Evolutionary conservation across 2,888 invertebrate species (phyloP), one percentile per base, ranked within the genome.

Genomic region (Lottia scabra): DNA sequence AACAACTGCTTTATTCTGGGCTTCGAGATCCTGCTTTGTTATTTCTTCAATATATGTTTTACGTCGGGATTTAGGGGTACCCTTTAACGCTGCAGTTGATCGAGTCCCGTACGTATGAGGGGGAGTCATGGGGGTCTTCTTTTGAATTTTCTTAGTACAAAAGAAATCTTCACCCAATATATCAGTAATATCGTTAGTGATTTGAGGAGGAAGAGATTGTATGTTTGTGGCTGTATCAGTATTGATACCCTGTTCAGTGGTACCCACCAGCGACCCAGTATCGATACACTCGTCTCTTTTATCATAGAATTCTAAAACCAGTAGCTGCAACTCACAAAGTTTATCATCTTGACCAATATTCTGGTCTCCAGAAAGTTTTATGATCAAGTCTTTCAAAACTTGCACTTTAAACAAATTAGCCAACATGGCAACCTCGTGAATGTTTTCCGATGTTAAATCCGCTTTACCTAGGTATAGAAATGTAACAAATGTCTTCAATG

Each of bases 391-490:
- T 38, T 74, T 44, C 26, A 78, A 67, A 27, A 74, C 73, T 19
- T 74, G 72, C 15, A 78, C 65, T 38, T 78, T 72, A 43, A 78
- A 78, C 30, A 77, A 62, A 23, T 73, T 78, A 15, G 77, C 75
- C 23, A 78, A 68, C 46, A 78, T 73, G 45, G 81, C 80, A 65
- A 83, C 73, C 27, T 82, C 77, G n/a, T 76, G 75, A 0, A 83
- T 79, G 75, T 82, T 80, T 12, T 76, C 71, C 8, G 73, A 63
- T 2, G 79, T 80, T 27, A 83, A 72, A 13, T 74, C 77, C 2
- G 82, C 75, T 45, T 70, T 71, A 1, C 82, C 81, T 67, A 77
- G 75, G 65, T 83, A 83, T 15, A 83, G 71, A 65, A 80, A 83
- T 46, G 76, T 73, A 15, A 81, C 72, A 56, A 82, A 78, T 45